Evolutionary conservation across 2,113 vertebrate species (phyloP), one percentile per base, ranked within the genome.

Genomic region (Chamaetylas fuelleborni): DNA sequence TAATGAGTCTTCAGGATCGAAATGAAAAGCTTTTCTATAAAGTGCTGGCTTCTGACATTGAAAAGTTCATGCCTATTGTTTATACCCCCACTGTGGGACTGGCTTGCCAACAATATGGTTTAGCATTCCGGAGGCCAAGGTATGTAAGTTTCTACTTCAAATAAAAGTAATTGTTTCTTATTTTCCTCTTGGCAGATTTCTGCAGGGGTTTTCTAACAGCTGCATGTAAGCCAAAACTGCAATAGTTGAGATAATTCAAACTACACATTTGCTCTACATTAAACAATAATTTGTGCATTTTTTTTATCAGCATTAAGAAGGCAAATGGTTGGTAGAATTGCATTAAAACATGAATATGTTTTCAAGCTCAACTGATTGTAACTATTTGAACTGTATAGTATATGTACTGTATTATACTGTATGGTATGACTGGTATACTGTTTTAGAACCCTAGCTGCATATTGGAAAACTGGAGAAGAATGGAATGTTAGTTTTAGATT

Each of bases 11-110:
- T 95, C 99, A 99, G 97, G 99, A 99, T 94, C 98, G 97, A 92
- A 99, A 99, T 38, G 99, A 99, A 97, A 99, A 99, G 94, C 98
- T 99, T 34, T 99, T 99, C 97, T 99, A 99, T 76, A 98, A 98
- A 90, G 98, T 99, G 62, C 97, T 99, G 45, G 92, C 96, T 56
- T 99, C 98, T 86, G 98, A 99, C 95, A 97, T 99, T 29, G 99
- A 99, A 82, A 98, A 96, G 95, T 99, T 99, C 95, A 99, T 99
- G 99, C 99, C 99, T 65, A 98, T 99, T 91, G 99, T 99, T 85
- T 99, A 99, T 97, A 99, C 99, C 60, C 99, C 99, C 72, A 99
- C 98, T 4, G 99, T 99, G 85, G 99, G 99, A 56, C 97, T 99
- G 92, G 99, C 99, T 87, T 99, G 99, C 96, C 99, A 99, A 56